Percentiles rank a stretch among this genome's conserved stretches.
Conservation (phyloP, 1,140 invertebrate genomes). For the Drosophila leontia region DNA sequence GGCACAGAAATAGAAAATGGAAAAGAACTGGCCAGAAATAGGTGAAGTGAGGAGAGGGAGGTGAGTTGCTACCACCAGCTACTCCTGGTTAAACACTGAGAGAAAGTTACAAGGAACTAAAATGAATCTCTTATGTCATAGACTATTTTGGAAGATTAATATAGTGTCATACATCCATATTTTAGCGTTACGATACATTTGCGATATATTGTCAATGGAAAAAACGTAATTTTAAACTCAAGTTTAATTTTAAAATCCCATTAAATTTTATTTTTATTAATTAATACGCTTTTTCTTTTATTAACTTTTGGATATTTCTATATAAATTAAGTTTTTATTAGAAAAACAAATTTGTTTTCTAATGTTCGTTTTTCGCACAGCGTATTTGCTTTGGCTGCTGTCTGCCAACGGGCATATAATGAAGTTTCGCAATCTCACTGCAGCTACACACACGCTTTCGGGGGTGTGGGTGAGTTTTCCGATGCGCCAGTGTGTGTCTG, state of each 20-base stretch:
- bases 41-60: neutral
- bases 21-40: conserved; percentile 57
- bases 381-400: conserved; percentile 22
- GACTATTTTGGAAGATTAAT: too few relatives aligned
- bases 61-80: neutral
- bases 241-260: neutral
- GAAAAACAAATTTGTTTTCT: neutral
- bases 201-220: too few relatives aligned
- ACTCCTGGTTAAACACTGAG: conserved; percentile 17
- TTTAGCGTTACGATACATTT: too few relatives aligned
- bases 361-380: neutral
- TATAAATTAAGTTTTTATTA: neutral
- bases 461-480: conserved; percentile 18
- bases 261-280: neutral
- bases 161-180: too few relatives aligned
- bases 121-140: neutral
- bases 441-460: conserved; percentile 14
- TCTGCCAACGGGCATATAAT: conserved; percentile 71
- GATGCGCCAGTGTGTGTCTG: neutral
- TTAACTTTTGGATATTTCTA: neutral
- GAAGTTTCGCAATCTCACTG: conserved; percentile 80
- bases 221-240: too few relatives aligned
- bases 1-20: conserved; percentile 71
- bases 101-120: neutral
- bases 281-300: neutral